phyloP scores from a whole-genome alignment of 1,140 invertebrate species.

The Procambarus clarkii region DNA sequence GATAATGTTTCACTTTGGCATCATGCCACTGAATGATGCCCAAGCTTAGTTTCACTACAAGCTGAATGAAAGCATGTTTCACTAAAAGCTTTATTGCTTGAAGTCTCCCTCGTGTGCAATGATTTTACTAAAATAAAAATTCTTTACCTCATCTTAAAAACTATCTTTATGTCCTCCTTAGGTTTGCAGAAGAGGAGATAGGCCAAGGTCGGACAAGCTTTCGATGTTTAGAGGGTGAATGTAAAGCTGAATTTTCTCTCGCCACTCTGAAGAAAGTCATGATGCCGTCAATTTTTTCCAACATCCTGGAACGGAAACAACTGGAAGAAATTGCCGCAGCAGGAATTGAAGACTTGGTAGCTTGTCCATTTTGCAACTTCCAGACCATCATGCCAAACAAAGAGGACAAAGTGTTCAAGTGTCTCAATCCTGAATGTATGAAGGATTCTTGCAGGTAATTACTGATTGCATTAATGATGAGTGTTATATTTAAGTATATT shows the following conservation, averaged over 20 bases:
- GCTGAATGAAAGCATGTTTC: too few species aligned
- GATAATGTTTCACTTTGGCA: too few species aligned
- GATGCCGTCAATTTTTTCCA: slow-evolving; percentile 78
- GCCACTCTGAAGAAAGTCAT: slow-evolving; percentile 77
- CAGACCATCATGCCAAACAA: slow-evolving; percentile 79
- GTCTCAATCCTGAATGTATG: slow-evolving; percentile 81
- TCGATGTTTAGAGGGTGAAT: slow-evolving; percentile 77
- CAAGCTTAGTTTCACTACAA: too few species aligned
- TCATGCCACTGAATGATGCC: too few species aligned
- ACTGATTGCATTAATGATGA: too few species aligned
- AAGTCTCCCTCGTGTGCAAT: too few species aligned
- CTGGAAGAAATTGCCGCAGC: slow-evolving; percentile 80
- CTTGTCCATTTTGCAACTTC: slow-evolving; percentile 82
- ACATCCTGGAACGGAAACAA: slow-evolving; percentile 78
- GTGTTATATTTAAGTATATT: too few species aligned
- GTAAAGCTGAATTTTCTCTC: slow-evolving; percentile 77
- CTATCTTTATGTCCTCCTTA: neutral
- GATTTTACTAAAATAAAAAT: too few species aligned
- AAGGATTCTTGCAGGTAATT: slow-evolving; percentile 75
- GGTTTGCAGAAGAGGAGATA: slow-evolving; percentile 77
- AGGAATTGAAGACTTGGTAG: slow-evolving; percentile 80
- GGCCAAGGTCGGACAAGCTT: slow-evolving; percentile 79
- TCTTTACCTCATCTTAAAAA: neutral
- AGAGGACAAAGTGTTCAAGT: slow-evolving; percentile 81
- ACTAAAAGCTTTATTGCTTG: too few species aligned